Evolutionary conservation across 2,888 invertebrate genomes (phyloP).

Genomic region (Drosophila mayaguana): DNA sequence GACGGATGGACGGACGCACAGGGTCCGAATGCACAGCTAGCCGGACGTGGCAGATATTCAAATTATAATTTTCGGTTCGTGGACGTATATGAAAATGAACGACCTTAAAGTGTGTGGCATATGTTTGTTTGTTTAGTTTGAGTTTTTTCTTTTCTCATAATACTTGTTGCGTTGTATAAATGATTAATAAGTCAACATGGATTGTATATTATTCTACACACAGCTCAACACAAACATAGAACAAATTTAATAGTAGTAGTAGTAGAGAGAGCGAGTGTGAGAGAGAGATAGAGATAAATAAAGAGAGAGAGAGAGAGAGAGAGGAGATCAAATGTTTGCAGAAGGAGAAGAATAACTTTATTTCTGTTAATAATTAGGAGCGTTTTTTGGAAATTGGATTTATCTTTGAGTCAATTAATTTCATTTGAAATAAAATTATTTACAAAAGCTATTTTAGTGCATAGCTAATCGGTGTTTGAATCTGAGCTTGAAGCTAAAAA

Average conservation of each 20-base stretch:
- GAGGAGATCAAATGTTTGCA: background rate
- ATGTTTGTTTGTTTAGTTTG: background rate
- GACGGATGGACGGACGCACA: background rate
- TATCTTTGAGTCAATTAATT: background rate
- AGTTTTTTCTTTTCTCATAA: background rate
- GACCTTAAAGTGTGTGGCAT: too few species aligned
- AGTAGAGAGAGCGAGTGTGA: background rate
- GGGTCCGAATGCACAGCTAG: background rate
- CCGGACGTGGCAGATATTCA: background rate
- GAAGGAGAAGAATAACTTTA: background rate
- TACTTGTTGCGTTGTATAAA: background rate
- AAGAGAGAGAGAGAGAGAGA: background rate
- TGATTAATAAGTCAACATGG: background rate
- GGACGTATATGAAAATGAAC: background rate
- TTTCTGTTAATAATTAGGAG: background rate
- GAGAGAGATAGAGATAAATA: background rate
- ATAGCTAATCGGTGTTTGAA: background rate
- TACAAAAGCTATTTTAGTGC: too few species aligned
- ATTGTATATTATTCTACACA: background rate
- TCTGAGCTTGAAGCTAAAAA: background rate
- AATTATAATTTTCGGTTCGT: background rate
- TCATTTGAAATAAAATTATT: background rate
- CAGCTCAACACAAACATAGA: background rate
- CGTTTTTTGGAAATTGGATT: too few species aligned
- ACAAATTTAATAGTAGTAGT: background rate